Conservation (phyloP, 2,888 invertebrate genomes). For the Drosophila picticornis region DNA sequence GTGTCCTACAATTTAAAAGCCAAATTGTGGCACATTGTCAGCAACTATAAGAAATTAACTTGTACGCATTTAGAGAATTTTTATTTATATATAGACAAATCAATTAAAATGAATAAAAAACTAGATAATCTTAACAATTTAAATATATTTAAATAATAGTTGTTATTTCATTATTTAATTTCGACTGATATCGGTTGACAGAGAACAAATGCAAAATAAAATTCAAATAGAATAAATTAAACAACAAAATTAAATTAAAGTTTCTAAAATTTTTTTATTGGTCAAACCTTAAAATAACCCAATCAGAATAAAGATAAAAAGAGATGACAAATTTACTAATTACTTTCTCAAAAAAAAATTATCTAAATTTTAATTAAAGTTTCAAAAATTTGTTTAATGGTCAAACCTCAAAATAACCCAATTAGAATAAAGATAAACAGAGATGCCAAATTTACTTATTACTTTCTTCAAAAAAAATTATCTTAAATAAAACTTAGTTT, state of each 20-base stretch:
- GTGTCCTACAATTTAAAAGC: slow-evolving; percentile 27
- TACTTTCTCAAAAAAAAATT: neutral
- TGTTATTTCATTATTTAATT: neutral
- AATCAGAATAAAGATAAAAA: neutral
- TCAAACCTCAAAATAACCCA: neutral
- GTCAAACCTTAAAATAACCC: neutral
- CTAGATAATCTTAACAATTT: neutral
- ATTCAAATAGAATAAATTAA: neutral
- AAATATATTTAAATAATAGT: neutral
- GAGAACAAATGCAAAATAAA: neutral
- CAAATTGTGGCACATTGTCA: slow-evolving; percentile 28
- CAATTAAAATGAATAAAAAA: neutral
- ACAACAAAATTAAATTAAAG: neutral
- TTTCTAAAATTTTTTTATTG: too few relatives aligned
- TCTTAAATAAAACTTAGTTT: neutral
- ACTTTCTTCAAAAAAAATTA: neutral
- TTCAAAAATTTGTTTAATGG: too few relatives aligned
- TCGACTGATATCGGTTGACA: neutral
- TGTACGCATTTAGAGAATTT: neutral
- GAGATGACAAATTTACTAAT: neutral
- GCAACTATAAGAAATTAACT: neutral
- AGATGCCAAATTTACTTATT: neutral
- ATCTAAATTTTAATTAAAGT: too few relatives aligned
- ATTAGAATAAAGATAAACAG: neutral
- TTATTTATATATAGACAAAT: neutral